Base-by-base conservation (phyloP, 1,140 invertebrate genomes). In the Brachystomella parvula region DNA sequence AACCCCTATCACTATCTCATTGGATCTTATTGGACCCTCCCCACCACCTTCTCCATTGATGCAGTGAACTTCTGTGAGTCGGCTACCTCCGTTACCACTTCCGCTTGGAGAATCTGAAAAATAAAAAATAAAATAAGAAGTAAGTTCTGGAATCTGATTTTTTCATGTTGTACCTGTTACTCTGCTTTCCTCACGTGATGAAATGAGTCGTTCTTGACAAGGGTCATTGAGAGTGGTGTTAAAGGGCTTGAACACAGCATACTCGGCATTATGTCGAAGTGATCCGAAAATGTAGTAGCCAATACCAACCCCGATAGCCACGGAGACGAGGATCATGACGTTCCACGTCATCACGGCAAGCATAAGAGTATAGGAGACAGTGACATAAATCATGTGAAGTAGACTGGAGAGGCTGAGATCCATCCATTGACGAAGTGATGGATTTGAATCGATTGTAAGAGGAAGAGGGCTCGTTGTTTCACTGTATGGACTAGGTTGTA, bases 291-390 rank as follows among this genome's bases (percentile, higher is more conserved):
- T 9, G 12, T 70, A 69, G 64, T 57, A 70, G 15, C 71, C 71
- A 39, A 70, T 56, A 3, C 53, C 68, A 26, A 69, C 35, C n/a
- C 71, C 71, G 1, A 66, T 49, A 3, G 39, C 28, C n/a, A 70
- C 56, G 6, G 68, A 47, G 21, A 70, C 47, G 2, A 73, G 61
- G 26, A 73, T 49, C 62, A 61, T 68, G 1, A 69, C 59, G 60
- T 73, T 73, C 17, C 64, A 73, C 17, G 71, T 66, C 71, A 73
- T 70, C 3, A 70, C 68, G 19, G 71, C 65, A 6, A 68, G 31
- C 71, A 73, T 73, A 3, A 73, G 32, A 47, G 30, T 65, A 56
- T 66, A 73, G 49, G 68, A 66, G n/a, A 70, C 32, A 17, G 33
- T 63, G 2, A 67, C 39, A 32, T 70, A 68, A 44, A 63, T 47